Evolutionary conservation across 2,888 invertebrate species (phyloP).

Genomic region (Blastobasis lacticolella): DNA sequence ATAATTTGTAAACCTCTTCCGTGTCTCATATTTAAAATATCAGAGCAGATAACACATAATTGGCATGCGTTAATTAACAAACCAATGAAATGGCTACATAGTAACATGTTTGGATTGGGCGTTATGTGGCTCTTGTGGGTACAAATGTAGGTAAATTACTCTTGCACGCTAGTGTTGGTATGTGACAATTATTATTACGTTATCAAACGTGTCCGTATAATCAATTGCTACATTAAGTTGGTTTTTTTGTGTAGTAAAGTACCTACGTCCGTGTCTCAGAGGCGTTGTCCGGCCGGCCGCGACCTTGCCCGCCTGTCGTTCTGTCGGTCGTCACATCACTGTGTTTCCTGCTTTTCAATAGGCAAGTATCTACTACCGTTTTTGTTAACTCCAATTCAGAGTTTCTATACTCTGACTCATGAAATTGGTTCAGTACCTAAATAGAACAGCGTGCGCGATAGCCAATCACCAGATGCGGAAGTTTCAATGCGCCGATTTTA

Average conservation of each 20-base stretch:
- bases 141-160: too few relatives aligned
- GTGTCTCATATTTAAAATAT: conserved; percentile 1
- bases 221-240: too few relatives aligned
- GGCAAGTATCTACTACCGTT: conserved; percentile 30
- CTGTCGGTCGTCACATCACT: conserved; percentile 40
- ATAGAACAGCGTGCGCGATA: conserved; percentile 36
- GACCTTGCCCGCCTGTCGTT: conserved; percentile 44
- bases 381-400: conserved; percentile 35
- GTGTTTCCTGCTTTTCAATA: conserved; percentile 40
- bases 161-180: too few relatives aligned
- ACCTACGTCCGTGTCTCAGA: conserved; percentile 24
- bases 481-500: conserved; percentile 22
- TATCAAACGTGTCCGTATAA: too few relatives aligned
- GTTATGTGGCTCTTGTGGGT: too few relatives aligned
- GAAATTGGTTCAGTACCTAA: conserved; percentile 37
- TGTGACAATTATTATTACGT: too few relatives aligned
- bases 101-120: too few relatives aligned
- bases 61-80: too few relatives aligned
- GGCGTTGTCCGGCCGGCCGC: conserved; percentile 57
- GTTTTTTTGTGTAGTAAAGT: too few relatives aligned
- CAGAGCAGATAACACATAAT: too few relatives aligned
- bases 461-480: conserved; percentile 37
- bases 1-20: conserved; percentile 16
- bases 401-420: conserved; percentile 46
- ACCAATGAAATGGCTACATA: too few relatives aligned